A percentile compares a stretch with the other conserved stretches of the same genome.
Evolutionary conservation across 2,113 vertebrate species (phyloP).

Genomic region (Lagopus muta): DNA sequence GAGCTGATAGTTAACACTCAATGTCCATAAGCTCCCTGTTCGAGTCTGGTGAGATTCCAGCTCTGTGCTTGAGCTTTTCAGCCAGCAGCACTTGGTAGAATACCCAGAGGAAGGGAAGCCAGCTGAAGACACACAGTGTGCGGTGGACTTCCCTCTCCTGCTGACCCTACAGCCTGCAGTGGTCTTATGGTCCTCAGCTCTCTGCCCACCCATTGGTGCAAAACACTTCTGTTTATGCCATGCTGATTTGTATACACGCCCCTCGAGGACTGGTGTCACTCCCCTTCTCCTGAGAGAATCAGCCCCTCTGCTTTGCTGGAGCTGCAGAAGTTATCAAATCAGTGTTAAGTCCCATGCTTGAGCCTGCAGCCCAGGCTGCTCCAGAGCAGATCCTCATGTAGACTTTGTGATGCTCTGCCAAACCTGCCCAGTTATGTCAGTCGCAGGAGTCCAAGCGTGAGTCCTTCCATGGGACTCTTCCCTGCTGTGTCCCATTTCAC

Average conservation of each 20-base stretch:
- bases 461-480: background rate
- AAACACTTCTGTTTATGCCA: background rate
- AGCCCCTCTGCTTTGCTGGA: background rate
- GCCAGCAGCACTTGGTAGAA: background rate
- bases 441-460: accelerated
- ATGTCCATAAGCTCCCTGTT: background rate
- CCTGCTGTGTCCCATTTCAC: background rate
- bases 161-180: background rate
- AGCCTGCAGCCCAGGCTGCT: background rate
- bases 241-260: background rate
- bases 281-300: background rate
- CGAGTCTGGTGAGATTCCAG: background rate
- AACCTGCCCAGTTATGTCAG: background rate
- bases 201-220: background rate
- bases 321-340: background rate
- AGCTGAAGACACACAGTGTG: too few species aligned
- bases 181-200: background rate
- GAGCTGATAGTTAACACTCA: accelerated
- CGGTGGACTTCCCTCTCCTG: background rate
- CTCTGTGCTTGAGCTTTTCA: background rate
- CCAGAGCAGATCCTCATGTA: accelerated
- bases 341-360: background rate
- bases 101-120: background rate
- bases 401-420: background rate
- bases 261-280: background rate